Percentiles rank a stretch among this genome's conserved stretches.
Evolutionary conservation across 2,888 invertebrate genomes (phyloP).

Genomic region (Athalia rosae): DNA sequence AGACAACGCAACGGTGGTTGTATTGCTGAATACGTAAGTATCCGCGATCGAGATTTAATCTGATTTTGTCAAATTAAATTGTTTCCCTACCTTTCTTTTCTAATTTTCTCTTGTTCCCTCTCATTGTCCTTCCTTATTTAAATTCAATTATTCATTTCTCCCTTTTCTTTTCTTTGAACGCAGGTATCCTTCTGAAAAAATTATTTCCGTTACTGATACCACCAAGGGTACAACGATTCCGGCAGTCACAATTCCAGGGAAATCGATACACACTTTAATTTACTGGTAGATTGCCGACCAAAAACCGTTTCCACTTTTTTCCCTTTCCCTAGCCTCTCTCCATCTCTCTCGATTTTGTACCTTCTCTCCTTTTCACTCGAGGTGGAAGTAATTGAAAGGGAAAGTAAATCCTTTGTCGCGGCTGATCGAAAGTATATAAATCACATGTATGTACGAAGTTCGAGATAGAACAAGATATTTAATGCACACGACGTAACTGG

Average conservation of each 20-base stretch:
- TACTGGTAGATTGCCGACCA: constrained; percentile 48
- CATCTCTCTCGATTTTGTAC: no score
- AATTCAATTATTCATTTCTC: neutral
- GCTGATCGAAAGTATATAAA: no score
- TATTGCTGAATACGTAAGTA: constrained; percentile 36
- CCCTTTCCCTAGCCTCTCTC: no score
- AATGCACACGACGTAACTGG: no score
- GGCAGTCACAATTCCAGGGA: constrained; percentile 34
- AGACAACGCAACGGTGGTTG: constrained; percentile 42
- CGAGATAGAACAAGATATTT: no score
- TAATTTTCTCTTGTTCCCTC: neutral
- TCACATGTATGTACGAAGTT: no score
- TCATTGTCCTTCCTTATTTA: neutral
- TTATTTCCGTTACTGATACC: constrained; percentile 44
- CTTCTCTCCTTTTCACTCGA: no score
- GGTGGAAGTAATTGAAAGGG: no score
- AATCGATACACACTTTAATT: constrained; percentile 51
- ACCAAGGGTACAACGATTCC: constrained; percentile 43
- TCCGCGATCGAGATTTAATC: neutral
- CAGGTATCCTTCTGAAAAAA: constrained; percentile 46
- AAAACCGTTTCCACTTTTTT: neutral
- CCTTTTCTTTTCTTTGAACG: neutral
- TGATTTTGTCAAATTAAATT: neutral
- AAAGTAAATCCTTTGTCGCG: no score
- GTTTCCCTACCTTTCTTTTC: neutral